These are phyloP conservation scores for Spodoptera litura DNA, from an alignment of 1,140 invertebrate species.

Conservation along the genomic window DNA sequence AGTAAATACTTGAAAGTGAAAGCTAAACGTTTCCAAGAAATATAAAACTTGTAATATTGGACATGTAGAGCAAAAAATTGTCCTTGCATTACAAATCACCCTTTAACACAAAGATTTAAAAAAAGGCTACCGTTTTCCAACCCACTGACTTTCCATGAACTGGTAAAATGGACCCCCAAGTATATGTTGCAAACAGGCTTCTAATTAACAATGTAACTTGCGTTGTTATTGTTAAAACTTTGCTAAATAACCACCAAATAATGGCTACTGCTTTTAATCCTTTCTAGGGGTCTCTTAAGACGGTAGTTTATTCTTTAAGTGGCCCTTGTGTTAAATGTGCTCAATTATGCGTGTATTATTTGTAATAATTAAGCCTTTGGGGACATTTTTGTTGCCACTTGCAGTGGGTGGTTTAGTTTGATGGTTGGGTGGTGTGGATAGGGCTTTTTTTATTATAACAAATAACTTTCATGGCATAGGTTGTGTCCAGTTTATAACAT, in stretches of 20 bases:
- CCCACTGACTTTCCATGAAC: background rate
- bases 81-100: constrained; percentile 1
- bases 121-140: constrained; percentile 13
- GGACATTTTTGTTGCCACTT: constrained; percentile 11
- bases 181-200: constrained; percentile 52
- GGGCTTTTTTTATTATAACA: too few relatives aligned
- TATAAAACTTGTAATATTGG: background rate
- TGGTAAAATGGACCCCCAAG: constrained; percentile 1
- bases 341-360: constrained; percentile 48
- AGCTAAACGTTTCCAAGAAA: background rate
- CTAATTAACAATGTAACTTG: constrained; percentile 60
- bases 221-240: constrained; percentile 56
- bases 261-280: constrained; percentile 61
- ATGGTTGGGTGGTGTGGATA: background rate
- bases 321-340: constrained; percentile 31
- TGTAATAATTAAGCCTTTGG: constrained; percentile 37
- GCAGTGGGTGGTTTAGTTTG: constrained; percentile 10
- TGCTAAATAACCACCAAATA: constrained; percentile 56
- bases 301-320: constrained; percentile 17
- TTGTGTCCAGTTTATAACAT: too few relatives aligned
- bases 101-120: constrained; percentile 6
- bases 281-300: constrained; percentile 8
- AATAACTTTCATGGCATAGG: too few relatives aligned
- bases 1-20: background rate
- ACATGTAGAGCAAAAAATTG: constrained; percentile 9